Evolutionary conservation across 2,888 invertebrate species (phyloP).

Genomic region (Anthoptus insignis): DNA sequence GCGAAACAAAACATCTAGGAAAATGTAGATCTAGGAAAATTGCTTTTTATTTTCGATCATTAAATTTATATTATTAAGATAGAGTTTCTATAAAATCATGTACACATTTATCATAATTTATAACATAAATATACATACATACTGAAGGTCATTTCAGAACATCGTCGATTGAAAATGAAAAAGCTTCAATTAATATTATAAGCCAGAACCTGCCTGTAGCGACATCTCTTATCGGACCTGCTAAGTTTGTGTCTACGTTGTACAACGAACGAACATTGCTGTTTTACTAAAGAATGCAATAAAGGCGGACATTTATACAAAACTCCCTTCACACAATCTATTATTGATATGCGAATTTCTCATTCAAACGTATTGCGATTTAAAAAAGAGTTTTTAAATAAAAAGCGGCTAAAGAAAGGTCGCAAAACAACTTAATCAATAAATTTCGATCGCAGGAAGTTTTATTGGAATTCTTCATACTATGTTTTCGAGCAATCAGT

Average conservation of each 20-base stretch:
- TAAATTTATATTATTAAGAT: no score
- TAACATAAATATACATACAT: no score
- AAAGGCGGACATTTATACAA: not conserved
- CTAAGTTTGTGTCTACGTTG: not conserved
- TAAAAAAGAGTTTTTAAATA: not conserved
- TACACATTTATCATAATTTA: no score
- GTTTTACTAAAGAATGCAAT: not conserved
- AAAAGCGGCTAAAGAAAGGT: conserved; percentile 1
- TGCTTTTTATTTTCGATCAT: no score
- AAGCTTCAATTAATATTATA: no score
- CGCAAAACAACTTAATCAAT: conserved; percentile 31
- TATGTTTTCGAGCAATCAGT: conserved; percentile 37
- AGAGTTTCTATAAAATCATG: no score
- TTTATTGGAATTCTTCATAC: conserved; percentile 31
- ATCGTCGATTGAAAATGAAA: no score
- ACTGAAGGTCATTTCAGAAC: no score
- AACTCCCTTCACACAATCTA: not conserved
- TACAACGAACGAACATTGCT: not conserved
- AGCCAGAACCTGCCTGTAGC: not conserved
- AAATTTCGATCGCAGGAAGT: conserved; percentile 38
- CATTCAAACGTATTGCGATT: not conserved
- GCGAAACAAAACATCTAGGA: no score
- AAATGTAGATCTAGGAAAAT: no score
- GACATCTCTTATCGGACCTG: not conserved
- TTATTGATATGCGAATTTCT: not conserved